Base-by-base conservation (phyloP, 2,888 invertebrate genomes). In the Orchesellides sinensis region DNA sequence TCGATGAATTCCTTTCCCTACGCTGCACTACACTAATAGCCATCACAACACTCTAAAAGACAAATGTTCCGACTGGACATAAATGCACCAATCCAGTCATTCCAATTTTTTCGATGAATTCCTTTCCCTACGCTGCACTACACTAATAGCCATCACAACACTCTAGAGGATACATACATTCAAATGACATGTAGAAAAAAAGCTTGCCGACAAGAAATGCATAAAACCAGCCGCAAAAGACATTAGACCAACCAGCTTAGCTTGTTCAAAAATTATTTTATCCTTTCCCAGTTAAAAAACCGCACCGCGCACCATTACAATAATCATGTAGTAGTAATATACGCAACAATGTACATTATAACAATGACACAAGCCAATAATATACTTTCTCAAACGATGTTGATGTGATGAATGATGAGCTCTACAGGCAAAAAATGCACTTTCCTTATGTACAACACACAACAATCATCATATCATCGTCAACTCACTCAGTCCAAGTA, bases 401-500 rank as follows among this genome's bases (percentile, higher is more conserved):
- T n/a, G n/a, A n/a, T n/a, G n/a, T n/a, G n/a, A n/a, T n/a, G n/a
- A n/a, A n/a, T n/a, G n/a, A n/a, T n/a, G n/a, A n/a, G n/a, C n/a
- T n/a, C n/a, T n/a, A n/a, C n/a, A n/a, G n/a, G n/a, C 12, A 65
- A 23, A 40, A 23, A 45, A n/a, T 25, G 17, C 63, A 32, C 14
- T 8, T 35, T 35, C n/a, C 27, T 25, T 59, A 14, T n/a, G n/a
- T n/a, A n/a, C n/a, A n/a, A n/a, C 29, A 32, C 47, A 35, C 72
- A 49, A 27, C 52, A 65, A 70, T 56, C 77, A 65, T 74, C 10
- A 14, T 69, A 63, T 73, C 61, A 66, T 73, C 81, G 65, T 74
- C 81, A 56, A 27, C n/a, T n/a, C n/a, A n/a, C n/a, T n/a, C 59
- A 59, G 72, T 17, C 25, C 3, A 14, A 45, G 19, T 14, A 47